phyloP scores from a whole-genome alignment of 2,113 vertebrate species.

The Tenrec ecaudatus region DNA sequence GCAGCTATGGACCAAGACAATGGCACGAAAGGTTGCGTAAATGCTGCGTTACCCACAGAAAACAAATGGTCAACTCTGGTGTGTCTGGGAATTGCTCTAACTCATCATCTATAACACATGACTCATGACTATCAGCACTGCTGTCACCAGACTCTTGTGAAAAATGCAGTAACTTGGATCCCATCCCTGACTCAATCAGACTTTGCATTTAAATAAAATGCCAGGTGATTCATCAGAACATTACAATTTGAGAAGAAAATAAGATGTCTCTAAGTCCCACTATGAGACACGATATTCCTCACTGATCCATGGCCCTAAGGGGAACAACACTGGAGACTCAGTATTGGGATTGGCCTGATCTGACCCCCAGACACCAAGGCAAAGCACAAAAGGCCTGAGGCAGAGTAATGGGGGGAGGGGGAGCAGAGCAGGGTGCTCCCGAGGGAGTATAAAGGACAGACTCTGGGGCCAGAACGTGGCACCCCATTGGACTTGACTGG shows the following conservation, averaged over 20 bases:
- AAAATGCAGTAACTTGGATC: conserved; percentile 19
- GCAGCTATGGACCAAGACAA: background rate
- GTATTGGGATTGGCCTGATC: too few relatives aligned
- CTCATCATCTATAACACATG: background rate
- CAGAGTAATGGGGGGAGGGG: too few relatives aligned
- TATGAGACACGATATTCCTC: background rate
- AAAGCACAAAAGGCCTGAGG: too few relatives aligned
- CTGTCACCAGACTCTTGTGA: background rate
- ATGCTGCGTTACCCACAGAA: background rate
- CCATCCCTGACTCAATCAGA: background rate
- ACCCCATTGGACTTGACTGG: too few relatives aligned
- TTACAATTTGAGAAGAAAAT: conserved; percentile 1
- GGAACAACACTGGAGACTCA: too few relatives aligned
- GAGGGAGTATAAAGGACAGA: too few relatives aligned
- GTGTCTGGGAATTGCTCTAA: background rate
- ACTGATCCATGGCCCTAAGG: too few relatives aligned
- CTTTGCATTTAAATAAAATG: conserved; percentile 41
- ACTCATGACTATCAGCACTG: background rate
- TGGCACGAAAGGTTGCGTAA: background rate
- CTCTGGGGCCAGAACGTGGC: too few relatives aligned
- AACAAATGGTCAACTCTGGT: background rate
- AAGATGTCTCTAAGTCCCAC: background rate
- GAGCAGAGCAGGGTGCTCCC: too few relatives aligned
- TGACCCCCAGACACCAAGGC: too few relatives aligned
- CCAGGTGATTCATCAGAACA: background rate